Evolutionary conservation across 2,113 vertebrate species (phyloP).

Genomic region (Zingel zingel): DNA sequence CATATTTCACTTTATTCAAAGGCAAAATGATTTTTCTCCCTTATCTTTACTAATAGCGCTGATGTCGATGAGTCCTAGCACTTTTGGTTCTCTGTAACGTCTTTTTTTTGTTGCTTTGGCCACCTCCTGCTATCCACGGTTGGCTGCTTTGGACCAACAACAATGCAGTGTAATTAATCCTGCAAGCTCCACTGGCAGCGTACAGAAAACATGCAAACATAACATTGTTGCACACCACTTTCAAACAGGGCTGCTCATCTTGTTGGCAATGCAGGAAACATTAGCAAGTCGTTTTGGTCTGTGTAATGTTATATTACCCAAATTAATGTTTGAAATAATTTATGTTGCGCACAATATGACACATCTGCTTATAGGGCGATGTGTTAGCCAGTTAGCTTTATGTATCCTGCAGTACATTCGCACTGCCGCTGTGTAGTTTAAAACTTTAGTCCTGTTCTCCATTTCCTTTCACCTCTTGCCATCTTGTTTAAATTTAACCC

Average conservation of each 20-base stretch:
- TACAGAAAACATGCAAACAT: slow-evolving; percentile 6
- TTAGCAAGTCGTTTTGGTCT: not conserved
- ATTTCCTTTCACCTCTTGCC: not conserved
- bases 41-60: slow-evolving; percentile 16
- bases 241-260: not conserved
- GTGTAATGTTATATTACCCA: not conserved
- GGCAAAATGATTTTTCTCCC: slow-evolving; percentile 7
- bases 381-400: not conserved
- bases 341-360: not conserved
- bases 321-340: not conserved
- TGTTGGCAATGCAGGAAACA: not conserved
- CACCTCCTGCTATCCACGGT: slow-evolving; percentile 8
- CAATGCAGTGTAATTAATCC: slow-evolving; percentile 51
- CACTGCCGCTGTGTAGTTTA: not conserved
- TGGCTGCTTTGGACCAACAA: slow-evolving; percentile 35
- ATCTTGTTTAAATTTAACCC: not conserved
- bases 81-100: not conserved
- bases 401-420: not conserved
- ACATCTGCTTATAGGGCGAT: not conserved
- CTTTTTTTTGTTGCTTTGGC: slow-evolving; percentile 12
- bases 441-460: not conserved
- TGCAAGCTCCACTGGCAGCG: slow-evolving; percentile 16
- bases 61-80: slow-evolving; percentile 12
- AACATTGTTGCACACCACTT: slow-evolving; percentile 1
- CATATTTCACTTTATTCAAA: slow-evolving; percentile 16